Percentiles rank a stretch among this genome's conserved stretches.
Evolutionary conservation across 2,113 vertebrate genomes (phyloP).

Genomic region (Seriola aureovittata): DNA sequence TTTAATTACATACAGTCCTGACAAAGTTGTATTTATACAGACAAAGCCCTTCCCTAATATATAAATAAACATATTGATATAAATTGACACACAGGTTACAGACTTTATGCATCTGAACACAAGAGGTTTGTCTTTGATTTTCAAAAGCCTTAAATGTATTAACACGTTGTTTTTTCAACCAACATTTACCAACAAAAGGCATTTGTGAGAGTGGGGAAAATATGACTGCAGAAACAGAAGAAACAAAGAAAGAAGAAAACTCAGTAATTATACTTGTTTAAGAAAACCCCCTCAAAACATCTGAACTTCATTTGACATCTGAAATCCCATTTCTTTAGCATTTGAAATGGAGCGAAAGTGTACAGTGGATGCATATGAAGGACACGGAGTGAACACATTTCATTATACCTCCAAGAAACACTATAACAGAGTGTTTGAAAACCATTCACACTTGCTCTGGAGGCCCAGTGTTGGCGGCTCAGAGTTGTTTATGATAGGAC

Average conservation of each 20-base stretch:
- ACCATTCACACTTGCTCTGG: background rate
- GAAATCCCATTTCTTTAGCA: background rate
- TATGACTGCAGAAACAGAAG: background rate
- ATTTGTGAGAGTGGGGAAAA: no score
- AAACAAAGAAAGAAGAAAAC: background rate
- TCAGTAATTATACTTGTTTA: background rate
- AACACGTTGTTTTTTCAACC: no score
- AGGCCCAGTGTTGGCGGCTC: conserved; percentile 11
- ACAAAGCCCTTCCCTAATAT: background rate
- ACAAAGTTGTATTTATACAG: no score
- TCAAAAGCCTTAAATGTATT: background rate
- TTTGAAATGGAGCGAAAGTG: background rate
- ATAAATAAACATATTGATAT: background rate
- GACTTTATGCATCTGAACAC: background rate
- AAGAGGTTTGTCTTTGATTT: background rate
- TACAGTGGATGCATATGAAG: background rate
- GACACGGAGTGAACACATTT: background rate
- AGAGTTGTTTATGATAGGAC: conserved; percentile 33
- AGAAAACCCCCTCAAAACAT: background rate
- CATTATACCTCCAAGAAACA: conserved; percentile 5
- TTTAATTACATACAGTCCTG: no score
- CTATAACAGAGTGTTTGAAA: conserved; percentile 8
- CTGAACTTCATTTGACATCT: background rate
- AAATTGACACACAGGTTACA: no score
- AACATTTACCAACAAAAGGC: no score